Evolutionary conservation across 2,888 invertebrate species (phyloP).

Genomic region (Dasysyrphus albostriatus): DNA sequence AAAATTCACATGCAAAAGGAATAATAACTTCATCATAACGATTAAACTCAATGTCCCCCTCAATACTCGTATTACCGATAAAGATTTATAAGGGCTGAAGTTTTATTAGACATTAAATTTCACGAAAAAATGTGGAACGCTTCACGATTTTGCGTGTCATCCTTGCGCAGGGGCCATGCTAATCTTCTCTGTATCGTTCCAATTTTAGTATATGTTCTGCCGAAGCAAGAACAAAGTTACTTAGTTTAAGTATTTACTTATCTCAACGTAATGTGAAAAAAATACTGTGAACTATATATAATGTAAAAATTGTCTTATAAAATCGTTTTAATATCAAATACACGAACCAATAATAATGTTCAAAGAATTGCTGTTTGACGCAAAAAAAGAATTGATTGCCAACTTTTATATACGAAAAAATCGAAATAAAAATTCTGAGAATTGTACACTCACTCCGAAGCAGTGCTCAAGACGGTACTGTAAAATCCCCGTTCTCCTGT

Average conservation of each 20-base stretch:
- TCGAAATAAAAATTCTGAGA: too few relatives aligned
- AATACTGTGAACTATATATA: background rate
- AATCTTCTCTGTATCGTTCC: slow-evolving; percentile 97
- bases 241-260: background rate
- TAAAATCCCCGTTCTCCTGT: too few relatives aligned
- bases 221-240: slow-evolving; percentile 87
- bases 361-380: background rate
- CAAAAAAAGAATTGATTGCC: too few relatives aligned
- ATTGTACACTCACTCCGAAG: too few relatives aligned
- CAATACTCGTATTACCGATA: too few relatives aligned
- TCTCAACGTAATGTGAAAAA: background rate
- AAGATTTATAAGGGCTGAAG: too few relatives aligned
- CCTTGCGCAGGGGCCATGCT: slow-evolving; percentile 96
- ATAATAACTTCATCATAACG: too few relatives aligned
- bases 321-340: background rate
- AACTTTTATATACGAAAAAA: too few relatives aligned
- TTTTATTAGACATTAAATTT: too few relatives aligned
- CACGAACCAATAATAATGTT: background rate
- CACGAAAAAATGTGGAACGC: slow-evolving; percentile 86
- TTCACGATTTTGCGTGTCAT: slow-evolving; percentile 97
- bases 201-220: slow-evolving; percentile 94
- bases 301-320: background rate
- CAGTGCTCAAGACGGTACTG: too few relatives aligned
- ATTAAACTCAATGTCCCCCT: too few relatives aligned
- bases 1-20: too few relatives aligned